Evolutionary conservation across 2,888 invertebrate genomes (phyloP).

Genomic region (Cenopis cana): DNA sequence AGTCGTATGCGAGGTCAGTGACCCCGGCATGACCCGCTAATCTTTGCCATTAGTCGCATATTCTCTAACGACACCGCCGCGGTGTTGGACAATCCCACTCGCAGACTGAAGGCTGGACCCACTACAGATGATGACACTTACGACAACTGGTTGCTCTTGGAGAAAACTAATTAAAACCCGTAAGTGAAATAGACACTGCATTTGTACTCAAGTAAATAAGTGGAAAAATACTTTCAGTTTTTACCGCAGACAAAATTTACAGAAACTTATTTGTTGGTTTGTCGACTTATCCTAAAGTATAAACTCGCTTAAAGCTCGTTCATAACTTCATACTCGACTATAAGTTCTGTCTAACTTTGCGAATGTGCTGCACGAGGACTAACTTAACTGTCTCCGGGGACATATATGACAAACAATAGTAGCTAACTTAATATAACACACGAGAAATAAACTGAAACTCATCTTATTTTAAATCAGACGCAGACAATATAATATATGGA

Average conservation of each 20-base stretch:
- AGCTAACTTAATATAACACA: neutral
- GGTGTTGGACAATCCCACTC: constrained; percentile 32
- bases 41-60: constrained; percentile 23
- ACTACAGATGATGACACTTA: neutral
- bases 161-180: neutral
- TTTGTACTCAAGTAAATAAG: neutral
- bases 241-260: no score
- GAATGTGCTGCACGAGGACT: neutral
- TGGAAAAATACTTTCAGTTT: no score
- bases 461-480: neutral
- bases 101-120: constrained; percentile 15
- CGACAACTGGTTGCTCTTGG: neutral
- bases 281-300: no score
- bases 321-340: neutral
- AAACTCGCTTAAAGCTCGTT: neutral
- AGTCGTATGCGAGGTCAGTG: constrained; percentile 10
- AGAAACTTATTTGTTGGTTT: neutral
- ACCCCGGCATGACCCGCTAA: constrained; percentile 32
- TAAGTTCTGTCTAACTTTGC: constrained; percentile 2
- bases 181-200: neutral
- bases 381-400: neutral
- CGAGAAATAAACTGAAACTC: neutral
- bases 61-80: constrained; percentile 33
- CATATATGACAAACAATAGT: constrained; percentile 3
- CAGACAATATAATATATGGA: neutral